Base-by-base conservation (phyloP, 2,797 vertebrate species). In the Ceyx erithaca region DNA sequence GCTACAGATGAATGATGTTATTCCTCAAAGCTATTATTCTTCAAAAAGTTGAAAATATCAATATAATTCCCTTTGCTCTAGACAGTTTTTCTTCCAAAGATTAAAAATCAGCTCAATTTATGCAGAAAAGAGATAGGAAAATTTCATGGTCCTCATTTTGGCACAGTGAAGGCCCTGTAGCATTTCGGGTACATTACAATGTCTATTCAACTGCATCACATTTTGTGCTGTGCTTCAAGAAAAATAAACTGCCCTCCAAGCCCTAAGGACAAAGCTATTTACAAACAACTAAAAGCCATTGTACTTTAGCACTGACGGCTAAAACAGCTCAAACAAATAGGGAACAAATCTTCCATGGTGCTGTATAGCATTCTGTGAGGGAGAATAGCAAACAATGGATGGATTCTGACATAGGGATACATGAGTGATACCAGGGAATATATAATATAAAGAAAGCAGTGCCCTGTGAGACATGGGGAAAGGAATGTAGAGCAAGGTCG, bases 211-310 rank as follows among this genome's bases (percentile, higher is more conserved):
- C 81, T 93, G 82, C 57, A 75, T 45, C 84, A 82, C 73, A 73
- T 96, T 87, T 87, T 95, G 90, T 93, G 85, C 77, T 91, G 80
- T 78, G 90, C 71, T 96, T 97, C 93, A 87, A 84, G 35, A 97
- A 93, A 96, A 97, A 89, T 85, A 95, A 96, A 94, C 57, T 57
- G 6, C 72, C 30, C 30, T 92, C 45, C 76, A 88, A 90, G 43
- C 20, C 87, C 87, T 95, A 67, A 86, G 64, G 95, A 91, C 70
- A 96, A 87, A 89, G 64, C 82, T 92, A 71, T 94, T 95, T 96
- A 90, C 92, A 90, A 54, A 90, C 45, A 89, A 73, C 72, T 61
- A 94, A 90, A 93, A 96, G 71, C 72, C 62, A 88, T 86, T 93
- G 87, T 92, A 80, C 58, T 68, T 92, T 46, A 87, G 61, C 46